Evolutionary conservation across 2,113 vertebrate species (phyloP).

Genomic region (Oryctolagus cuniculus): DNA sequence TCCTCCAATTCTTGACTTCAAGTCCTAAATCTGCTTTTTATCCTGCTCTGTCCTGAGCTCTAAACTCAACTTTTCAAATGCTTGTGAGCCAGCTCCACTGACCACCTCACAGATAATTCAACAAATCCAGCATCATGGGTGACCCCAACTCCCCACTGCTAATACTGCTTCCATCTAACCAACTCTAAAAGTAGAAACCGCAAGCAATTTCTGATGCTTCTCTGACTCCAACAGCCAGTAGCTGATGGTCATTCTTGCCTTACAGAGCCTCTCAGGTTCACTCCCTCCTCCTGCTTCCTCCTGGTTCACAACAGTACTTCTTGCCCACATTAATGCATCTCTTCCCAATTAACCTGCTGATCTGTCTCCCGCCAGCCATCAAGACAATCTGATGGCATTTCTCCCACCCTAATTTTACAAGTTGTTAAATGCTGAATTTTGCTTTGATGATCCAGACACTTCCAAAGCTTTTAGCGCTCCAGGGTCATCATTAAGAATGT

Average conservation of each 20-base stretch:
- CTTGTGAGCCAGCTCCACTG: neutral
- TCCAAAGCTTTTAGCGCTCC: neutral
- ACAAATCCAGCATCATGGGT: neutral
- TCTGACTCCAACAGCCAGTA: neutral
- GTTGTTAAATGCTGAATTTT: neutral
- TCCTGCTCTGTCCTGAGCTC: neutral
- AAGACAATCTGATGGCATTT: neutral
- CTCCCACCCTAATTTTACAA: neutral
- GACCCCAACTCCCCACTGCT: neutral
- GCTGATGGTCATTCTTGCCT: neutral
- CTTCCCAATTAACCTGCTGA: neutral
- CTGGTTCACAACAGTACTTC: neutral
- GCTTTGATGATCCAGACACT: neutral
- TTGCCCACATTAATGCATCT: neutral
- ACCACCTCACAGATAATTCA: neutral
- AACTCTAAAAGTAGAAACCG: neutral
- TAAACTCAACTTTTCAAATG: neutral
- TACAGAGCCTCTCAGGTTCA: neutral
- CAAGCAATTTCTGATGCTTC: neutral
- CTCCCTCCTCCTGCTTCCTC: neutral
- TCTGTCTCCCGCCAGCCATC: neutral
- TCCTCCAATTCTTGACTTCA: neutral
- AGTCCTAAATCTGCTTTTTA: neutral
- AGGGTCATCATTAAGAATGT: neutral
- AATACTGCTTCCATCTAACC: neutral